These are phyloP conservation scores for Myrmecobius fasciatus DNA, from an alignment of 2,113 vertebrate species.

Conservation along the genomic window DNA sequence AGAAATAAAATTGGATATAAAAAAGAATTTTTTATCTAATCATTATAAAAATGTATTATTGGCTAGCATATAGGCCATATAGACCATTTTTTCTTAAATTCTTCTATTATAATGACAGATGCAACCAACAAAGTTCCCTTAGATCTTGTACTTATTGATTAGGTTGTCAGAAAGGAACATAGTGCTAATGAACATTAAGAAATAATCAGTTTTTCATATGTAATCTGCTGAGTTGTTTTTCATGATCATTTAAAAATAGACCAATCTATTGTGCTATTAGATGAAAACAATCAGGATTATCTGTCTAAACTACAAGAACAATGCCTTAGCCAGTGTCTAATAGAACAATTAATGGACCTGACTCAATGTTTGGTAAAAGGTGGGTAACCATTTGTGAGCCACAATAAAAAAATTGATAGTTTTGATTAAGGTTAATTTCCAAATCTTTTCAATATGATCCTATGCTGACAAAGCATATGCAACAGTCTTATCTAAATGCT, in stretches of 20 bases:
- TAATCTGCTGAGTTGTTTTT: not conserved
- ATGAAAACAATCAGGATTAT: not conserved
- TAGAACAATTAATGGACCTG: not conserved
- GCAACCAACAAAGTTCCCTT: not conserved
- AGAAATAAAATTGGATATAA: not conserved
- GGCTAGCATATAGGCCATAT: not conserved
- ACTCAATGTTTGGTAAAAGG: not conserved
- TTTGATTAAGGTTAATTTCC: not conserved
- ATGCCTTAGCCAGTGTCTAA: not conserved
- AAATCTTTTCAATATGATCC: not conserved
- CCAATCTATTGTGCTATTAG: not conserved
- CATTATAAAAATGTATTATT: not conserved
- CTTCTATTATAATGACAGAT: not conserved
- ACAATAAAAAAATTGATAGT: not conserved
- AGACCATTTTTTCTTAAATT: not conserved
- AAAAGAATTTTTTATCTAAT: not conserved
- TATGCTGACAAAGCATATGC: not conserved
- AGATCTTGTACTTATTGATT: not conserved
- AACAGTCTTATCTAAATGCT: not conserved
- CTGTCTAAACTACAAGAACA: not conserved
- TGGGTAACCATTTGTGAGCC: not conserved
- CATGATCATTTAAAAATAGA: not conserved
- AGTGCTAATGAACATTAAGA: not conserved
- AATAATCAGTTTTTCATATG: not conserved
- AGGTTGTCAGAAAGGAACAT: not conserved